Percentiles rank a stretch among this genome's conserved stretches.
Conservation (phyloP, 2,113 vertebrate genomes). For the Acrocephalus arundinaceus region DNA sequence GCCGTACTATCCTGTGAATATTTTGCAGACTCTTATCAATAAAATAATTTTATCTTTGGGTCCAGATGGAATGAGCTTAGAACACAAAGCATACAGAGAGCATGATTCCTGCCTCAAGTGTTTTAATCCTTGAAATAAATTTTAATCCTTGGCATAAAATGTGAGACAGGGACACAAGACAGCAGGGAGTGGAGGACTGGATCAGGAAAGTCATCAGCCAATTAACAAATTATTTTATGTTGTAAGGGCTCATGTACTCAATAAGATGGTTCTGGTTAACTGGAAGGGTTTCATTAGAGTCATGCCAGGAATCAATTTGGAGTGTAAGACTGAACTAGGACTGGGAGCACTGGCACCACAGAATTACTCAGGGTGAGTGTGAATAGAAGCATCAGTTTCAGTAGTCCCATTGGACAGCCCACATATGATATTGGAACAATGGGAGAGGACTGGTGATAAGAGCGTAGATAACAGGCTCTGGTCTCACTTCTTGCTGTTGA, state of each 20-base stretch:
- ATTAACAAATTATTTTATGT: neutral
- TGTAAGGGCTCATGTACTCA: neutral
- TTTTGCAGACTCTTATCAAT: slow-evolving; percentile 48
- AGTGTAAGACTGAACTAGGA: neutral
- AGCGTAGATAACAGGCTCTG: neutral
- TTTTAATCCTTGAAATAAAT: slow-evolving; percentile 21
- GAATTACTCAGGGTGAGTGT: neutral
- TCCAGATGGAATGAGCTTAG: slow-evolving; percentile 21
- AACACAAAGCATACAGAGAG: slow-evolving; percentile 11
- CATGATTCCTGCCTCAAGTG: neutral
- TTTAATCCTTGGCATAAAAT: neutral
- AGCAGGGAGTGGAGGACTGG: neutral
- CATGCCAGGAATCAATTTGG: neutral
- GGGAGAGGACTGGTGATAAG: neutral
- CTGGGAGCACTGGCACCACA: neutral
- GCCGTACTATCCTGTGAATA: neutral
- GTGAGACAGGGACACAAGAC: neutral
- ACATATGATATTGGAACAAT: neutral
- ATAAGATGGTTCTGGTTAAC: neutral
- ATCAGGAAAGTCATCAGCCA: neutral
- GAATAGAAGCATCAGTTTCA: neutral
- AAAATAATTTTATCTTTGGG: slow-evolving; percentile 43
- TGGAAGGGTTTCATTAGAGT: neutral
- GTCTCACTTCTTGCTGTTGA: neutral
- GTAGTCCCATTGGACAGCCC: neutral